Conservation (phyloP, 2,113 vertebrate species). For the Salvelinus alpinus region DNA sequence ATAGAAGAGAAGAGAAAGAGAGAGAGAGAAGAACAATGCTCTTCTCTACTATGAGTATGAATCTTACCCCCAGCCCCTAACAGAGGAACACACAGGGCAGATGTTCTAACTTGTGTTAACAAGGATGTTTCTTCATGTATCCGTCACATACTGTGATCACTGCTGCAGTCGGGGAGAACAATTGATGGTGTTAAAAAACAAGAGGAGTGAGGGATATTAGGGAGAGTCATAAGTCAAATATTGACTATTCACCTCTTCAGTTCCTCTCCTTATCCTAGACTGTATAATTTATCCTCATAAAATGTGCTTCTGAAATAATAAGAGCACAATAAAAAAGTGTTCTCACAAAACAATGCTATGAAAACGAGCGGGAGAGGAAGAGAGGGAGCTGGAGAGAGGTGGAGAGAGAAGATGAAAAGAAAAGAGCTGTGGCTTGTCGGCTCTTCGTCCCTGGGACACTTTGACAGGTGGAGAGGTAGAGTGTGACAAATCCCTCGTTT, state of each 20-base stretch:
- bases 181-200: not conserved
- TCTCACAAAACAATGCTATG: not conserved
- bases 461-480: constrained; percentile 39
- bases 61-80: not conserved
- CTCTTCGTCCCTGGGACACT: constrained; percentile 38
- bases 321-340: not conserved
- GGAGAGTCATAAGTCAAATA: not conserved
- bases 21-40: not conserved
- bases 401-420: constrained; percentile 14
- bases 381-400: constrained; percentile 13
- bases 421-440: not conserved
- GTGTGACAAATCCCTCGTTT: not conserved
- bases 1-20: no score
- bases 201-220: not conserved
- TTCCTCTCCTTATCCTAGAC: not conserved
- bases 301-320: not conserved
- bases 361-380: not conserved
- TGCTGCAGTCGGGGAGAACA: not conserved
- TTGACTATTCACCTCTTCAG: not conserved
- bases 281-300: no score
- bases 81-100: not conserved
- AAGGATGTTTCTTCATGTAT: not conserved
- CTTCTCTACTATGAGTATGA: not conserved
- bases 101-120: not conserved
- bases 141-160: not conserved